A percentile compares a stretch with the other conserved stretches of the same genome.
Conservation (phyloP, 2,113 vertebrate genomes). For the Illadopsis cleaveri region DNA sequence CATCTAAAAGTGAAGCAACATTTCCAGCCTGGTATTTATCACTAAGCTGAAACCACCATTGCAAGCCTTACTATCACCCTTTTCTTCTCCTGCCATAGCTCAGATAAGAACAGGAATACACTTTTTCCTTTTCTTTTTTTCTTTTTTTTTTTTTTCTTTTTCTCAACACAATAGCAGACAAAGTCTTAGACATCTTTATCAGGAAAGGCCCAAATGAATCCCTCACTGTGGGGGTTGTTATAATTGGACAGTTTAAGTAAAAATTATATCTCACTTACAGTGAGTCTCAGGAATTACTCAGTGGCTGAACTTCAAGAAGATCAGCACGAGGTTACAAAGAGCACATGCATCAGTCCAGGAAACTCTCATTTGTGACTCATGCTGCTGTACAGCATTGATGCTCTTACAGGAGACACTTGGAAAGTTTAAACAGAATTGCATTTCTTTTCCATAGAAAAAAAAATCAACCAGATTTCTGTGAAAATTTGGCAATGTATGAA, state of each 20-base stretch:
- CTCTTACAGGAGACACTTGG: not conserved
- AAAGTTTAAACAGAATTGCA: not conserved
- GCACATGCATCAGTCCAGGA: not conserved
- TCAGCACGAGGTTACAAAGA: not conserved
- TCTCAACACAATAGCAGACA: not conserved
- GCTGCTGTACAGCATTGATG: not conserved
- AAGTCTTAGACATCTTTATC: not conserved
- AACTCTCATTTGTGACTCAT: not conserved
- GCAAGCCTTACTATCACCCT: not conserved
- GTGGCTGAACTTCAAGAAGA: not conserved
- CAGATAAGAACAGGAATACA: not conserved
- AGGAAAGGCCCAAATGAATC: not conserved
- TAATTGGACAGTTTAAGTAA: not conserved
- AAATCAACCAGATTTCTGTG: not conserved
- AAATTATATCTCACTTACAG: not conserved
- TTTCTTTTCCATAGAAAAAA: not conserved
- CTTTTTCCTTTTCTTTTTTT: too few species aligned
- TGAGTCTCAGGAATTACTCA: not conserved
- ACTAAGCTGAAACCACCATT: not conserved
- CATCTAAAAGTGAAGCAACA: not conserved
- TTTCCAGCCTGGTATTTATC: not conserved
- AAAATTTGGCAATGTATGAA: not conserved
- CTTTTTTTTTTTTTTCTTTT: not conserved
- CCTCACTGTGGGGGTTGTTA: not conserved
- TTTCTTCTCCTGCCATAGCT: not conserved